These are phyloP conservation scores for Amphipyra berbera DNA, from an alignment of 2,888 invertebrate genomes.

Conservation along the genomic window DNA sequence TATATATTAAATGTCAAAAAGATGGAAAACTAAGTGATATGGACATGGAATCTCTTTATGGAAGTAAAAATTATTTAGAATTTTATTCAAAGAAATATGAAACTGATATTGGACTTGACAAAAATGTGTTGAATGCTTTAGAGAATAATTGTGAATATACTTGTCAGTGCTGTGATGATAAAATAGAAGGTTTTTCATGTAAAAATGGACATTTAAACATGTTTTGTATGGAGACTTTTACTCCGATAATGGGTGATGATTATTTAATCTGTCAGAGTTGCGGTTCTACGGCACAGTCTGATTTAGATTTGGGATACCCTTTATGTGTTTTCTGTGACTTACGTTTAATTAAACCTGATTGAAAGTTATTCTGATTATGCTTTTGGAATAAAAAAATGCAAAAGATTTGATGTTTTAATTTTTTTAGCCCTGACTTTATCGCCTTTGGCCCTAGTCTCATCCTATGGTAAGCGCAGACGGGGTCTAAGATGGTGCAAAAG, in stretches of 20 bases:
- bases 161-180: slow-evolving; percentile 80
- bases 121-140: slow-evolving; percentile 52
- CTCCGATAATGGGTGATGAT: slow-evolving; percentile 72
- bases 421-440: too few species aligned
- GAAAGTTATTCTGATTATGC: neutral
- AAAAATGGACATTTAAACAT: slow-evolving; percentile 75
- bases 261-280: slow-evolving; percentile 79
- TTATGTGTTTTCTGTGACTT: slow-evolving; percentile 81
- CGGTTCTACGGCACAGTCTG: slow-evolving; percentile 68
- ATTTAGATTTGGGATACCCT: slow-evolving; percentile 66
- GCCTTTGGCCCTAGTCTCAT: too few species aligned
- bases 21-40: slow-evolving; percentile 55
- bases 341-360: slow-evolving; percentile 57
- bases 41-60: slow-evolving; percentile 68
- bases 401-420: neutral
- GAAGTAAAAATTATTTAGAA: slow-evolving; percentile 72
- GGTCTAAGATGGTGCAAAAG: too few species aligned
- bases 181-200: slow-evolving; percentile 73
- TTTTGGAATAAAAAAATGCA: neutral
- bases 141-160: slow-evolving; percentile 57
- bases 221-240: slow-evolving; percentile 79
- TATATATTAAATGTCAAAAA: slow-evolving; percentile 59
- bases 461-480: too few species aligned
- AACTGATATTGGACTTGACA: slow-evolving; percentile 57
- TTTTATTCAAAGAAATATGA: slow-evolving; percentile 73